Conservation (phyloP, 2,797 vertebrate genomes). For the Sebastes paucispinis region DNA sequence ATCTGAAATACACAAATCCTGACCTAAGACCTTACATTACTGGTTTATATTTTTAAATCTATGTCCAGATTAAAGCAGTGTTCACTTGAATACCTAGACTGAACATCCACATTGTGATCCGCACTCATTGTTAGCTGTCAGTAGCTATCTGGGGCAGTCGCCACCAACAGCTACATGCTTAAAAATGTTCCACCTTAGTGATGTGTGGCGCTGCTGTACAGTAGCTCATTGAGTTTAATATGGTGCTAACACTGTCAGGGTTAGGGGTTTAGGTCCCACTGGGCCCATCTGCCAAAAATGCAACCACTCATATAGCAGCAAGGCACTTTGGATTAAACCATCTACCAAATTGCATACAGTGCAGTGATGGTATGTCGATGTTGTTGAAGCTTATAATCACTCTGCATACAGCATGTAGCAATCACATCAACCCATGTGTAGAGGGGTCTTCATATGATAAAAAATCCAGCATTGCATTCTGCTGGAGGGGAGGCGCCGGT, state of each 20-base stretch:
- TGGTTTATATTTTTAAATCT: background rate
- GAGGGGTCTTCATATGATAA: background rate
- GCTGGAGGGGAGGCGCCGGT: background rate
- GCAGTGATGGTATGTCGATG: background rate
- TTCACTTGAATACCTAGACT: background rate
- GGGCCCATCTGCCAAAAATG: conserved; percentile 22
- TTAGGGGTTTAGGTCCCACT: conserved; percentile 24
- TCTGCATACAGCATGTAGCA: background rate
- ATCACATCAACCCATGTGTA: background rate
- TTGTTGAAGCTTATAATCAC: background rate
- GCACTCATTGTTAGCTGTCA: conserved; percentile 20
- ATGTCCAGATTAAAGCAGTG: background rate
- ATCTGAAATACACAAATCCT: background rate
- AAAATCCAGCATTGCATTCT: background rate
- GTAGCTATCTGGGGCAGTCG: conserved; percentile 43
- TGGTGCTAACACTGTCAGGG: conserved; percentile 27
- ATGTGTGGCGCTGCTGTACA: conserved; percentile 27
- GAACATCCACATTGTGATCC: conserved; percentile 16
- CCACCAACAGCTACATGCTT: conserved; percentile 39
- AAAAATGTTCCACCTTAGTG: conserved; percentile 53
- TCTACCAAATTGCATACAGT: background rate
- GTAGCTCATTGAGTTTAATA: conserved; percentile 50
- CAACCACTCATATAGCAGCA: background rate
- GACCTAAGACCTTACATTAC: background rate
- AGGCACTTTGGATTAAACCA: background rate